phyloP scores from a whole-genome alignment of 2,113 vertebrate genomes.

The Eudorcas thomsonii region DNA sequence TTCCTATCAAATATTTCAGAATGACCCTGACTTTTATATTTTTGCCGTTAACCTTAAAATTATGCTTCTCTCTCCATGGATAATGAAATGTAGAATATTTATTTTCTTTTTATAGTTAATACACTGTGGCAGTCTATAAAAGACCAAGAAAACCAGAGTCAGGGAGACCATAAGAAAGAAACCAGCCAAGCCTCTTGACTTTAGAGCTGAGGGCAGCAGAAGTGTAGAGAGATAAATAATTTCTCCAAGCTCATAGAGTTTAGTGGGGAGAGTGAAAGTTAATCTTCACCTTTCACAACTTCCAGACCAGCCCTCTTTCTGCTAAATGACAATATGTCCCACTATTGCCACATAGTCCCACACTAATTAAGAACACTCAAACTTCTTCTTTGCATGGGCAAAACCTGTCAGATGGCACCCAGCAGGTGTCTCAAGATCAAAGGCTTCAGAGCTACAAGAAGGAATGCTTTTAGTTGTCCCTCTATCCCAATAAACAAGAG shows the following conservation, averaged over 20 bases:
- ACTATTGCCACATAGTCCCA: background rate
- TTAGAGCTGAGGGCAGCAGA: background rate
- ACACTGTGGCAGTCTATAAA: background rate
- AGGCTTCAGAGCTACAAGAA: background rate
- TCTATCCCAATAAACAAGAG: background rate
- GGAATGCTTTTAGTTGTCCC: background rate
- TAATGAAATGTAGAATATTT: background rate
- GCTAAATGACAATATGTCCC: background rate
- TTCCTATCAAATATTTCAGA: background rate
- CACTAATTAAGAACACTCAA: background rate
- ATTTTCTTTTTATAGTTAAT: background rate
- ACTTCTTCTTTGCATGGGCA: background rate
- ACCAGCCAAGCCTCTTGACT: background rate
- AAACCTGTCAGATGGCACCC: background rate
- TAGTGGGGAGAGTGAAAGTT: background rate
- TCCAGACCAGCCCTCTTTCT: background rate
- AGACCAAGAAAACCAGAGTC: background rate
- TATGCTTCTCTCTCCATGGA: background rate
- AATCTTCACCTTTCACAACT: background rate
- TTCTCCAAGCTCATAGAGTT: background rate
- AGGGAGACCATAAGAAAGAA: background rate
- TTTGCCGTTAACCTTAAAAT: constrained; percentile 19
- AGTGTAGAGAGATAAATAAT: background rate
- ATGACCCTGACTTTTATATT: background rate
- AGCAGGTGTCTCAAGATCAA: background rate